A percentile compares a stretch with the other conserved stretches of the same genome.
Conservation (phyloP, 2,888 invertebrate species). For the Neria commutata region DNA sequence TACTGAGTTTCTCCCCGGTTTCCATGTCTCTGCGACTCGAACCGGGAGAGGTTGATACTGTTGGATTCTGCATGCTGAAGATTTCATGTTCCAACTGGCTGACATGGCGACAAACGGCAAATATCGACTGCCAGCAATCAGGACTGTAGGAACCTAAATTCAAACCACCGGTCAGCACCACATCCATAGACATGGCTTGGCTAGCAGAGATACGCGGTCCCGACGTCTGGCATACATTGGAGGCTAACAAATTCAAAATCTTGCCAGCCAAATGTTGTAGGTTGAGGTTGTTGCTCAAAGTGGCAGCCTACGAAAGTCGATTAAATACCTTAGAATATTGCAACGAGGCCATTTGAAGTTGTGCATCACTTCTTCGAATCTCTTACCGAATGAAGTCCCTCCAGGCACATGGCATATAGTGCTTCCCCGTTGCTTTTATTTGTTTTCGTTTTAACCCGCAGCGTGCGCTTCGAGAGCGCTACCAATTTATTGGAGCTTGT, state of each 20-base stretch:
- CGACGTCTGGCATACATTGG: constrained; percentile 84
- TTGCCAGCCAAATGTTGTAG: constrained; percentile 90
- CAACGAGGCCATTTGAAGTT: background rate
- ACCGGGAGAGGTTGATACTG: constrained; percentile 55
- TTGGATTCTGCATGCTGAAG: constrained; percentile 75
- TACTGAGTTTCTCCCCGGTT: constrained; percentile 55
- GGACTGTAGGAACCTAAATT: constrained; percentile 91
- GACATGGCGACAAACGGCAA: constrained; percentile 91
- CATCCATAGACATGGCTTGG: constrained; percentile 91
- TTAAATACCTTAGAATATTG: background rate
- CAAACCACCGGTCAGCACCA: constrained; percentile 83
- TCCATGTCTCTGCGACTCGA: constrained; percentile 57
- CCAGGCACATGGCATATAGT: constrained; percentile 82
- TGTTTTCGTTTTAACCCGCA: constrained; percentile 58
- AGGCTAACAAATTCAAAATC: constrained; percentile 83
- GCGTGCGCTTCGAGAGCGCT: constrained; percentile 66
- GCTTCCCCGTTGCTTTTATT: constrained; percentile 73
- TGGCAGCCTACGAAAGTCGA: constrained; percentile 71
- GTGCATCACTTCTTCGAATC: background rate
- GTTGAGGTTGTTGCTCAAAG: constrained; percentile 85
- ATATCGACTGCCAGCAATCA: constrained; percentile 95
- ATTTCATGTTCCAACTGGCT: constrained; percentile 89
- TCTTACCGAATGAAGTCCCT: constrained; percentile 82
- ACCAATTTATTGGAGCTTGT: constrained; percentile 67
- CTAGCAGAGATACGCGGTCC: constrained; percentile 82